These are phyloP conservation scores for Paragorgia papillata DNA, from an alignment of 92 coral and sea anemone genomes.

Conservation along the genomic window DNA sequence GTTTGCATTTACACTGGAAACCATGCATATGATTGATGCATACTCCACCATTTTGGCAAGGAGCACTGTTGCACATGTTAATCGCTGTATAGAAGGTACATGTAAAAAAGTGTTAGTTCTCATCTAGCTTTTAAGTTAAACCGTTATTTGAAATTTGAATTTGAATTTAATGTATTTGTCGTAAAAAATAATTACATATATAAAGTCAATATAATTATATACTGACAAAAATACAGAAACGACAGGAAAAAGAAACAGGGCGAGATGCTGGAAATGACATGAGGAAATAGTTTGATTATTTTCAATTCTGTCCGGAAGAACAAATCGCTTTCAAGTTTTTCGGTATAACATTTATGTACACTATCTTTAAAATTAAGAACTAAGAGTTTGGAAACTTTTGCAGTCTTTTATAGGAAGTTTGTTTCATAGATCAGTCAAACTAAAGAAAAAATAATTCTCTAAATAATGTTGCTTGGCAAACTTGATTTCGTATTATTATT, in stretches of 20 bases:
- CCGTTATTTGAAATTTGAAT: too few relatives aligned
- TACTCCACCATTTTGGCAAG: conserved; percentile 76
- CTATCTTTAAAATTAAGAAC: conserved; percentile 13
- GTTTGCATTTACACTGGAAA: conserved; percentile 76
- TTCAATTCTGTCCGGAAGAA: conserved; percentile 1
- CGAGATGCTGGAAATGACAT: neutral
- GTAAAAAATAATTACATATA: too few relatives aligned
- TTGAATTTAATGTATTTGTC: too few relatives aligned
- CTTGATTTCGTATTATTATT: conserved; percentile 41
- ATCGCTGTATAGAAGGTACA: too few relatives aligned
- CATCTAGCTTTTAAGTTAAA: too few relatives aligned
- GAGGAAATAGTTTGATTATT: neutral
- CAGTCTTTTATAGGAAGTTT: conserved; percentile 38
- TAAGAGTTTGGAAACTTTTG: conserved; percentile 4
- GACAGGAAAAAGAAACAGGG: neutral
- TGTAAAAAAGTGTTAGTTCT: too few relatives aligned
- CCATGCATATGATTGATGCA: conserved; percentile 77
- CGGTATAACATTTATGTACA: conserved; percentile 19
- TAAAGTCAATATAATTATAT: too few relatives aligned
- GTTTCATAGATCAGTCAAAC: conserved; percentile 30
- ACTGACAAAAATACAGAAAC: too few relatives aligned
- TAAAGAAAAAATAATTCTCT: conserved; percentile 28
- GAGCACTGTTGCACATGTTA: too few relatives aligned
- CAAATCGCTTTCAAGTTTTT: neutral
- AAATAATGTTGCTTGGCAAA: conserved; percentile 51